These are phyloP conservation scores for Saimiri boliviensis DNA, from an alignment of 2,113 vertebrate species.

Conservation along the genomic window DNA sequence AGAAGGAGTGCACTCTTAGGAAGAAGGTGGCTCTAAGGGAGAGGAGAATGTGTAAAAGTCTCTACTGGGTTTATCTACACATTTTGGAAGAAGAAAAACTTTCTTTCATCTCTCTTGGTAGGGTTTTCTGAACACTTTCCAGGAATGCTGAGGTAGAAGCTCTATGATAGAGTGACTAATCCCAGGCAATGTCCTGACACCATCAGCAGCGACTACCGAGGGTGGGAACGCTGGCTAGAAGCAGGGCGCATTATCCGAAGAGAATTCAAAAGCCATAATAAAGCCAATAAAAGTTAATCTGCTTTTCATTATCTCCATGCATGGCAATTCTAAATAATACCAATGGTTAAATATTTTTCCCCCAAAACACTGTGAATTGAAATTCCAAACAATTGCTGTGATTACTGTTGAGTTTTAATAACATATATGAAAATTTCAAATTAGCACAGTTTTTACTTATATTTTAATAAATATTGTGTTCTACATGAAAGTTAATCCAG, in stretches of 20 bases:
- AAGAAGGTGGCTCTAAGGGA: neutral
- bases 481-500: neutral
- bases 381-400: neutral
- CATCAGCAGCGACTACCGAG: neutral
- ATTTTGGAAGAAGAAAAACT: neutral
- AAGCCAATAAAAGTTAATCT: neutral
- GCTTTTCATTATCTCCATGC: neutral
- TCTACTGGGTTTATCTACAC: neutral
- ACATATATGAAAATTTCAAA: neutral
- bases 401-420: neutral
- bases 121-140: neutral
- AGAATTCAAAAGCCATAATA: neutral
- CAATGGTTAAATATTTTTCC: neutral
- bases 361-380: neutral
- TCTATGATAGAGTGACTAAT: neutral
- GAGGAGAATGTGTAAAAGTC: neutral
- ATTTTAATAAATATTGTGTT: neutral
- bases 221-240: neutral
- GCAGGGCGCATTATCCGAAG: neutral
- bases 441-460: neutral
- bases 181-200: neutral
- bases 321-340: neutral
- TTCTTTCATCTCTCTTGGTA: neutral
- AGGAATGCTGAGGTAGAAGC: neutral
- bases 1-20: neutral